These are phyloP conservation scores for Conops quadrifasciatus DNA, from an alignment of 2,888 invertebrate species.

Conservation along the genomic window DNA sequence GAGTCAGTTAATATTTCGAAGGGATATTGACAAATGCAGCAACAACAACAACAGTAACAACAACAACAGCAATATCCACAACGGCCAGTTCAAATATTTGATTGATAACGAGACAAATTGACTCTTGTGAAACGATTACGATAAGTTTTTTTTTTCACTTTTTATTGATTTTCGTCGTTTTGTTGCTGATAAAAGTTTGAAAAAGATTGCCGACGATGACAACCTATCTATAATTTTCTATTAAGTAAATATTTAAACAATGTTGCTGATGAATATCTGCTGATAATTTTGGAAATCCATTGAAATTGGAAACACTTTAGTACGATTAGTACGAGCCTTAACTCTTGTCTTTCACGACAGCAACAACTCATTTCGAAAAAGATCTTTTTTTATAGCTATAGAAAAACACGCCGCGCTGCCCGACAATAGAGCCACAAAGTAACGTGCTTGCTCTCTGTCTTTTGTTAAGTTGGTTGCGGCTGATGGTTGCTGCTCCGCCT, in stretches of 20 bases:
- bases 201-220: too few species aligned
- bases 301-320: too few species aligned
- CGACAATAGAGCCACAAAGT: not conserved
- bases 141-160: not conserved
- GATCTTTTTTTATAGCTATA: not conserved
- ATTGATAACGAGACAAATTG: slow-evolving; percentile 25
- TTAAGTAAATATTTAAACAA: too few species aligned
- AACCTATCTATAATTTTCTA: too few species aligned
- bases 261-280: too few species aligned
- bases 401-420: not conserved
- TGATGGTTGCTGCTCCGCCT: not conserved
- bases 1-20: too few species aligned
- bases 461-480: not conserved
- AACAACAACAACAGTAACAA: slow-evolving; percentile 11
- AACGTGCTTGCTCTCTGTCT: too few species aligned
- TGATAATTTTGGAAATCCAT: too few species aligned
- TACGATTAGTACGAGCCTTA: too few species aligned
- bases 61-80: slow-evolving; percentile 2
- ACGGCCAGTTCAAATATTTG: slow-evolving; percentile 13
- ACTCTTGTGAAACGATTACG: not conserved
- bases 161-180: not conserved
- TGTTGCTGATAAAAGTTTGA: too few species aligned
- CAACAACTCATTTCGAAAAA: too few species aligned
- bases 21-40: not conserved
- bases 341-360: not conserved